These are phyloP conservation scores for Myotis myotis DNA, from an alignment of 2,797 vertebrate species.

Conservation along the genomic window DNA sequence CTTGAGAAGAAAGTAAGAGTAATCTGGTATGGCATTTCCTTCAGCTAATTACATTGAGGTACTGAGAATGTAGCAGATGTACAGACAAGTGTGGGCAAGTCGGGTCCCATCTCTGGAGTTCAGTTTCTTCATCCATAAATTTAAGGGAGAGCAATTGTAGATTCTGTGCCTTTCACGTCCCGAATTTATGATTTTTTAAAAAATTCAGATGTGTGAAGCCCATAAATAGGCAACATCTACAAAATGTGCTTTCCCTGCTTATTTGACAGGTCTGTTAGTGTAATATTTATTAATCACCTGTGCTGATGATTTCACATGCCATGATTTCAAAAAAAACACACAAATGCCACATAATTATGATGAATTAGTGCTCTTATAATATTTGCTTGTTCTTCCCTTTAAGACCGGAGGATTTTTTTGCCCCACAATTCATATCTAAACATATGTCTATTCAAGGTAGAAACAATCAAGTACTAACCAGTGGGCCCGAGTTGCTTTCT, in stretches of 20 bases:
- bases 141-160: background rate
- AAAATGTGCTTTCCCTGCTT: slow-evolving; percentile 13
- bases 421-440: background rate
- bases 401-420: background rate
- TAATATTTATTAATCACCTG: background rate
- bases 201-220: background rate
- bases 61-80: slow-evolving; percentile 18
- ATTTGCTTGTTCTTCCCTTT: background rate
- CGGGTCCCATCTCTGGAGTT: background rate
- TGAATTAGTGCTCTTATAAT: background rate
- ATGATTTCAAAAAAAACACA: background rate
- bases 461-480: background rate
- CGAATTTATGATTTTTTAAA: background rate
- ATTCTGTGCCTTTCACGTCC: background rate
- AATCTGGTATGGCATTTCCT: slow-evolving; percentile 41
- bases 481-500: background rate
- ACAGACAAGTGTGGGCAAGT: background rate
- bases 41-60: background rate
- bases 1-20: slow-evolving; percentile 29
- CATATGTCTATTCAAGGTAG: background rate
- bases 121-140: slow-evolving; percentile 48
- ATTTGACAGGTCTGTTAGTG: slow-evolving; percentile 4
- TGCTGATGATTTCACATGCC: background rate
- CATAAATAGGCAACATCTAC: background rate
- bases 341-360: background rate